phyloP scores from a whole-genome alignment of 2,113 vertebrate species.

The Oncorhynchus gorbuscha region DNA sequence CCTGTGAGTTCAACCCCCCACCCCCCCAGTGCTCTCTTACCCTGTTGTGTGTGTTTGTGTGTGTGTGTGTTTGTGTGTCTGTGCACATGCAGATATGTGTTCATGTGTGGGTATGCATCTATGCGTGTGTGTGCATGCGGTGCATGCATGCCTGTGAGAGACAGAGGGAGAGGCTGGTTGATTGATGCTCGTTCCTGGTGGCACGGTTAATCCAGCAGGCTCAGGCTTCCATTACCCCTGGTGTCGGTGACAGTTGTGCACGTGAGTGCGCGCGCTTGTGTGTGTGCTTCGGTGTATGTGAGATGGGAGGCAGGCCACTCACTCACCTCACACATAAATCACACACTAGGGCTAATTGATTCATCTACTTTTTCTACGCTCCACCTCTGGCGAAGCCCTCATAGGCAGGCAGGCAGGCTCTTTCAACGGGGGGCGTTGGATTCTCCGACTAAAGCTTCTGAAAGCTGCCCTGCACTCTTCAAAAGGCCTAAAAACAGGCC shows the following conservation, averaged over 20 bases:
- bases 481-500: conserved; percentile 23
- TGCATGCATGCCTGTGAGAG: neutral
- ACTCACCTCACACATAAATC: conserved; percentile 54
- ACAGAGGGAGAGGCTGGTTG: conserved; percentile 21
- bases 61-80: neutral
- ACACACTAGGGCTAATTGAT: conserved; percentile 50
- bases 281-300: too few relatives aligned
- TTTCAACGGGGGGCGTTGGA: conserved; percentile 38
- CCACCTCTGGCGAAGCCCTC: conserved; percentile 35
- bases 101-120: too few relatives aligned
- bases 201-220: conserved; percentile 43
- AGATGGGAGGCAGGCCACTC: neutral
- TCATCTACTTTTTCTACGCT: conserved; percentile 40
- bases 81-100: conserved; percentile 12
- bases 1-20: neutral
- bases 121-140: neutral
- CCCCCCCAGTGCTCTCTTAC: too few relatives aligned
- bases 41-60: too few relatives aligned
- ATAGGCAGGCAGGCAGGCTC: conserved; percentile 25
- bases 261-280: neutral
- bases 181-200: conserved; percentile 35
- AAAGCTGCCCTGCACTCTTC: conserved; percentile 21
- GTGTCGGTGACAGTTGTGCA: conserved; percentile 18
- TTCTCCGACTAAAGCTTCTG: conserved; percentile 37
- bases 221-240: conserved; percentile 16